These are phyloP conservation scores for Pygoscelis adeliae DNA, from an alignment of 2,113 vertebrate genomes.

Conservation along the genomic window DNA sequence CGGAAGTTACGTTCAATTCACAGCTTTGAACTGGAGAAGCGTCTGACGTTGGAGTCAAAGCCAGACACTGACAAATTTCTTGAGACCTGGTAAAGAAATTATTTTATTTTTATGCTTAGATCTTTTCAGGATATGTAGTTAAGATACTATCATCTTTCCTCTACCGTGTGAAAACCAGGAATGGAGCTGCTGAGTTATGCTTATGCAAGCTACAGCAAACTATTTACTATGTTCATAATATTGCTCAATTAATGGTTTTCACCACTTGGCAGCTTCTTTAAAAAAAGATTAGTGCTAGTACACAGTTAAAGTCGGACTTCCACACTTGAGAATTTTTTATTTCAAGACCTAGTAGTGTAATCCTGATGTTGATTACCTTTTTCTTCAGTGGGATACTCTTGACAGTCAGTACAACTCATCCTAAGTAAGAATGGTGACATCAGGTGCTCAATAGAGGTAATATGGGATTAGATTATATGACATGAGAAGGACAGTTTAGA, in stretches of 20 bases:
- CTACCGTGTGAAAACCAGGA: not conserved
- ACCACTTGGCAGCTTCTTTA: not conserved
- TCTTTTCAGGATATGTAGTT: not conserved
- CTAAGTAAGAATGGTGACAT: not conserved
- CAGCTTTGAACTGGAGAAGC: conserved; percentile 94
- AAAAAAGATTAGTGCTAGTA: not conserved
- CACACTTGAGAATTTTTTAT: not conserved
- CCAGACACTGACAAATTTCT: conserved; percentile 89
- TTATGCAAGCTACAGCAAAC: not conserved
- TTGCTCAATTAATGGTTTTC: not conserved
- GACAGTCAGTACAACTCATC: not conserved
- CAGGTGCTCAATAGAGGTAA: not conserved
- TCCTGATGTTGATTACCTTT: not conserved
- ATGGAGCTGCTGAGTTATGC: not conserved
- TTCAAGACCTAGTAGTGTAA: not conserved
- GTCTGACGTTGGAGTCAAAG: conserved; percentile 87
- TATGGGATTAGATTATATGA: not conserved
- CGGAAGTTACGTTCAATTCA: conserved; percentile 94
- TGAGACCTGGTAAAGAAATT: conserved; percentile 85
- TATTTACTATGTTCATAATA: not conserved
- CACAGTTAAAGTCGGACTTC: not conserved
- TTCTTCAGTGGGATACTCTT: not conserved
- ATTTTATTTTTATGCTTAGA: not conserved
- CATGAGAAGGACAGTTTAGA: not conserved
- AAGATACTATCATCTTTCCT: not conserved